A percentile compares a stretch with the other conserved stretches of the same genome.
Evolutionary conservation across 2,888 invertebrate genomes (phyloP).

Genomic region (Listrodromus nycthemerus): DNA sequence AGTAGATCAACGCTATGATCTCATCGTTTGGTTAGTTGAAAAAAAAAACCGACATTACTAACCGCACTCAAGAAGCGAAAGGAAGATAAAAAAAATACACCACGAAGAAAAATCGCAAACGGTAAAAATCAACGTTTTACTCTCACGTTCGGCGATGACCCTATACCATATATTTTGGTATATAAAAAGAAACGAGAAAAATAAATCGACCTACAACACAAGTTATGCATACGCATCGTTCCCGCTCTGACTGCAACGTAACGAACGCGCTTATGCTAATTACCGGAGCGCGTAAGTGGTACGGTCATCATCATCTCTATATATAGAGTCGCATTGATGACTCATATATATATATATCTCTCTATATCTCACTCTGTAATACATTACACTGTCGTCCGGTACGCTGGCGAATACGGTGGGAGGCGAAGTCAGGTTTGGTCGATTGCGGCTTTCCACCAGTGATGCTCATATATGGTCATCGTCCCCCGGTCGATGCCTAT

Average conservation of each 20-base stretch:
- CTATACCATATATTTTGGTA: not conserved
- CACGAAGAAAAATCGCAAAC: not conserved
- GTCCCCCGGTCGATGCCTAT: constrained; percentile 38
- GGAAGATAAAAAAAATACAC: not conserved
- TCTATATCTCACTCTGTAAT: constrained; percentile 68
- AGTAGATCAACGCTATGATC: not conserved
- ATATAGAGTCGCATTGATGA: constrained; percentile 83
- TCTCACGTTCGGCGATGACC: not conserved
- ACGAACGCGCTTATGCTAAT: constrained; percentile 74
- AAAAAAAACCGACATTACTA: not conserved
- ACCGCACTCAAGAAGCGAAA: not conserved
- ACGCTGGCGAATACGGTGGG: constrained; percentile 57
- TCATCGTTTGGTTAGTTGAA: constrained; percentile 27
- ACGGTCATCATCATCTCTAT: constrained; percentile 79
- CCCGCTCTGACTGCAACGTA: constrained; percentile 4
- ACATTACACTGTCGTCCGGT: constrained; percentile 63
- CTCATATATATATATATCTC: constrained; percentile 74
- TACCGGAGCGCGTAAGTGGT: constrained; percentile 70
- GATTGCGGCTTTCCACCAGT: constrained; percentile 75
- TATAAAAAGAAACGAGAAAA: constrained; percentile 7
- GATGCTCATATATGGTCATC: constrained; percentile 82
- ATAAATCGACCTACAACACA: not conserved
- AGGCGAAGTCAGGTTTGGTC: constrained; percentile 73
- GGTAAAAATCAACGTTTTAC: constrained; percentile 16
- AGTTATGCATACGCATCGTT: not conserved